Evolutionary conservation across 1,140 invertebrate genomes (phyloP), one percentile per base, ranked within the genome.

Genomic region (Drosophila pectinifera): DNA sequence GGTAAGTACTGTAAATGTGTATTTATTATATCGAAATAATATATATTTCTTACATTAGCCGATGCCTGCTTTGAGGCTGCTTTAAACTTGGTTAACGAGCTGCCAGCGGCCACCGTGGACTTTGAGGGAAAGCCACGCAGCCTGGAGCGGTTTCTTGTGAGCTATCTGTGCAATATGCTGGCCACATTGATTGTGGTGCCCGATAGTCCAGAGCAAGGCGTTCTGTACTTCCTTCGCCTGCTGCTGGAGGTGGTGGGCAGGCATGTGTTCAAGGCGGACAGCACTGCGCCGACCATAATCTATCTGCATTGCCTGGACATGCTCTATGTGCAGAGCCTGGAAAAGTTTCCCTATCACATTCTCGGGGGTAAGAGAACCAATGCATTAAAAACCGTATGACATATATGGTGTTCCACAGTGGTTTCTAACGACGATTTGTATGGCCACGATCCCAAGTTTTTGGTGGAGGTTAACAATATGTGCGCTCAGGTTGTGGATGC

Each of bases 391-490:
- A 16, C 8, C 6, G 4, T 22, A 41, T 22, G 22, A 26, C 18
- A 16, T 7, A 5, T n/a, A 11, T 3, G 4, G 4, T 39, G 28
- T 38, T 43, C 41, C 64, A 0, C 41, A 92, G 97, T 99, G 54
- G 96, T 98, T 91, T 98, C 98, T 2, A 99, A 99, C 92, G 98
- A 99, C 92, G 94, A 95, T 49, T 92, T 99, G n/a, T 99, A 99
- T 92, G 98, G 97, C 2, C 95, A 95, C 41, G 97, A 98, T 93
- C 94, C 95, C 26, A 96, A 98, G 92, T 99, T 97, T 92, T 93
- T 98, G 11, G 92, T 92, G 4, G 96, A 97, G 93, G 93, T 98
- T 0, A 95, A 97, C 78, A 95, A 95, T 80, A 95, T 98, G 76
- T 96, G 95, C 57, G 94, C 95, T 1, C 95, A 96, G 62, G 92